Conservation (phyloP, 2,888 invertebrate species). For the Tenthredo mesomela region DNA sequence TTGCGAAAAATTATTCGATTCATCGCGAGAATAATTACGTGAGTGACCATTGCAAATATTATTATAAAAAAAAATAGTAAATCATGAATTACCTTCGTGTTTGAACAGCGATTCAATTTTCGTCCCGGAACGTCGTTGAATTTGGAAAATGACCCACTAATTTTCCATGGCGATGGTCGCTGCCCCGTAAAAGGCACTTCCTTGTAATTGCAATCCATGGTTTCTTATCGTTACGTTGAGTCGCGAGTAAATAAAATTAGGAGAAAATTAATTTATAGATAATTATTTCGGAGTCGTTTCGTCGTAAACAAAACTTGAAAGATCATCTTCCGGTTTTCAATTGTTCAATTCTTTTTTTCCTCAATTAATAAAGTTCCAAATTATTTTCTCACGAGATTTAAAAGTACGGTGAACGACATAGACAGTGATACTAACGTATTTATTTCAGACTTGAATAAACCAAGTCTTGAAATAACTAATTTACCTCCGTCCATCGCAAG, state of each 20-base stretch:
- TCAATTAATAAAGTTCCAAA: not conserved
- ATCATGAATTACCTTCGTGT: not conserved
- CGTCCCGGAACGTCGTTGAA: not conserved
- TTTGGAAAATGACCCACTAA: not conserved
- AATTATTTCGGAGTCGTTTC: not conserved
- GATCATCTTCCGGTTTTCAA: not conserved
- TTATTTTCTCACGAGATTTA: not conserved
- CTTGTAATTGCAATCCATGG: slow-evolving; percentile 25
- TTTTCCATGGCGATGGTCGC: slow-evolving; percentile 25
- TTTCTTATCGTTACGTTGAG: not conserved
- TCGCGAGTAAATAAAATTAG: not conserved
- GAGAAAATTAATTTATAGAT: not conserved
- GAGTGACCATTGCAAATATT: not conserved
- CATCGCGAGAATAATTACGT: not conserved
- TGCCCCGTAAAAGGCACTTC: not conserved
- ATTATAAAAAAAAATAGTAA: not conserved
- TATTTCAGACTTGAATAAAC: not conserved
- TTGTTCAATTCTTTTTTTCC: not conserved
- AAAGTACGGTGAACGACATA: not conserved
- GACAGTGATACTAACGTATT: not conserved
- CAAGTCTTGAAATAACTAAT: not conserved
- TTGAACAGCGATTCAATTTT: not conserved
- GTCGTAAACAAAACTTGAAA: not conserved
- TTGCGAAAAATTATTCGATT: not conserved
- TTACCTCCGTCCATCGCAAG: not conserved